Evolutionary conservation across 2,113 vertebrate species (phyloP), one percentile per base, ranked within the genome.

Genomic region (Procavia capensis): DNA sequence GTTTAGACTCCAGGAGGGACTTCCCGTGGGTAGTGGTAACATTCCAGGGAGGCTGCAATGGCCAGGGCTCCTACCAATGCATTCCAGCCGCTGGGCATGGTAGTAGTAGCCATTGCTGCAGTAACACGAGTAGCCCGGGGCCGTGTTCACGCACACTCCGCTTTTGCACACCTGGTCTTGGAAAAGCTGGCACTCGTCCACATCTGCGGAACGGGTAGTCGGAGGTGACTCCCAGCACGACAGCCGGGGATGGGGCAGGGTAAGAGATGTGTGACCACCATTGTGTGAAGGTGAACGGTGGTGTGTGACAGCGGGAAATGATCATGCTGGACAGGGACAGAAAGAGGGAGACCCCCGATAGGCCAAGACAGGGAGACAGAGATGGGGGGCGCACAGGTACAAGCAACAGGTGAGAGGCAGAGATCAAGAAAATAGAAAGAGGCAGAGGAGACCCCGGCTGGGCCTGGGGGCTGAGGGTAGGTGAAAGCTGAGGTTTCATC

Each of bases 151-250:
- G 64, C 99, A 99, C 83, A 99, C 98, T 0, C 99, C 99, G 6
- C 98, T 99, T 97, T 99, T 99, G 98, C 99, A 99, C 82, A 99
- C 98, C 87, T 99, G 98, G 0, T 98, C 97, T 43, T 98, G 97
- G 95, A 99, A 99, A 47, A 99, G 98, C 64, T 99, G 98, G 89
- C 99, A 99, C 98, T 99, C 99, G 13, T 99, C 99, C 97, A 99
- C 98, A 45, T 99, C 99, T 99, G 98, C 10, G 24, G 82, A 47
- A 93, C 85, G 54, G 63, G 79, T 20, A 72, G 31, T 70, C 50
- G 72, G 82, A 74, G 76, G 25, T 20, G 2, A 29, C 6, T 25
- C 27, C 24, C 78, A 45, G 50, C 43, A 54, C 34, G 59, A 80
- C 41, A 61, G 36, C 43, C 29, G 68, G 74, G 54, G 22, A 20